Evolutionary conservation across 2,113 vertebrate genomes (phyloP), one percentile per base, ranked within the genome.

Genomic region (Rhinogobius similis): DNA sequence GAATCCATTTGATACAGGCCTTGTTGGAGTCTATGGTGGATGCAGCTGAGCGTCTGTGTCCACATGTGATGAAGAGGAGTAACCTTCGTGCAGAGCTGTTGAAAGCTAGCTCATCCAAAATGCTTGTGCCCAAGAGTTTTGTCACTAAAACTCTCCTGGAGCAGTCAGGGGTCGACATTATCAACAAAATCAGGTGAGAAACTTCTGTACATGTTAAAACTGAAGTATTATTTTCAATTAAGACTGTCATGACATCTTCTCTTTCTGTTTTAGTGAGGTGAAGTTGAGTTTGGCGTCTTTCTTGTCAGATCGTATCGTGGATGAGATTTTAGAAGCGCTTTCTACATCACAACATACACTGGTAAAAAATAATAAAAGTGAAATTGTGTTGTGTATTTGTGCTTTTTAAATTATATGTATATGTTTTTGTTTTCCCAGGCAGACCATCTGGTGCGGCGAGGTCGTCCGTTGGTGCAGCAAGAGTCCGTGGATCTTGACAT

Each of bases 201-300:
- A 70, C 4, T 18, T 52, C 5, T 58, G 18, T 10, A n/a, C 62
- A 20, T 58, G 16, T 39, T 36, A 29, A 27, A n/a, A n/a, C 20
- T n/a, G 8, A n/a, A n/a, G 20, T n/a, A n/a, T 18, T n/a, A 48
- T 1, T 48, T 48, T 48, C 11, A 36, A 41, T 41, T 48, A n/a
- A 8, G 46, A 48, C 7, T 9, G 10, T 48, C 5, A n/a, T 20
- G 18, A 8, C n/a, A 44, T 36, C 5, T 44, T 14, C 43, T 44
- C 43, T 43, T 26, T 77, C 1, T 27, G n/a, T 65, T 39, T 77
- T 72, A 97, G 96, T 81, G 97, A 99, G 89, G 95, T 98, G 72
- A 98, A 98, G 89, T 86, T 99, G 85, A 96, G 95, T 44, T 92
- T 98, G 65, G 97, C 97, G n/a, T 98, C 97, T 67, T 98, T 98